Base-by-base conservation (phyloP, 2,113 vertebrate species). In the Larimichthys crocea region DNA sequence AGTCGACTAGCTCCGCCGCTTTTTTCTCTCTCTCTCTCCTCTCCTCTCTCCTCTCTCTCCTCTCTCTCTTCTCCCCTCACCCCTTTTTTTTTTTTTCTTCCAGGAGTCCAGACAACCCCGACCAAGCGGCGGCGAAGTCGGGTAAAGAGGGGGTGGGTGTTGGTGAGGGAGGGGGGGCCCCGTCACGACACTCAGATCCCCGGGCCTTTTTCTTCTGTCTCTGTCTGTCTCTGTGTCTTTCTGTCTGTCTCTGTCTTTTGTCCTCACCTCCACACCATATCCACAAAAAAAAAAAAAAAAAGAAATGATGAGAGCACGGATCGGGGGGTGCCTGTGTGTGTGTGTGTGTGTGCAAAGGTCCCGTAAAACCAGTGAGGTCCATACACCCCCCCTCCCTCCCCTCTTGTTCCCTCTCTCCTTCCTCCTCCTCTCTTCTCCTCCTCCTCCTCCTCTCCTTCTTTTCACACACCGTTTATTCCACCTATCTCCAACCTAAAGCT, bases 1-100 rank as follows among this genome's bases (percentile, higher is more conserved):
- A 94, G 93, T 94, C 86, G 89, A 88, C 83, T 29, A 35, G 86
- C 93, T 94, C 90, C 93, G 91, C 94, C 94, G 94, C 92, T 26
- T 2, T 26, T 26, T 26, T 26, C 26, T 26, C 26, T 26, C 26
- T 26, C 26, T 26, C 26, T 26, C 24, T 26, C 24, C 2, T 2
- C 2, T 2, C 24, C 24, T 26, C 24, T 2, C 2, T 2, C 2
- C 24, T 26, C 24, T 2, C 26, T 26, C 26, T 26, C 26, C 26
- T 26, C 26, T 26, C 26, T 26, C 26, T 26, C 26, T 26, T 89
- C 90, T 90, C 70, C 86, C 86, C 59, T 89, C 90, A 86, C 83
- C 90, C 91, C 26, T 26, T 26, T 26, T 26, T 85, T 29, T 48
- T 35, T 7, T 35, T 40, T n/a, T n/a, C n/a, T n/a, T n/a, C n/a